Conservation (phyloP, 1,140 invertebrate species). For the Eriocheir sinensis region DNA sequence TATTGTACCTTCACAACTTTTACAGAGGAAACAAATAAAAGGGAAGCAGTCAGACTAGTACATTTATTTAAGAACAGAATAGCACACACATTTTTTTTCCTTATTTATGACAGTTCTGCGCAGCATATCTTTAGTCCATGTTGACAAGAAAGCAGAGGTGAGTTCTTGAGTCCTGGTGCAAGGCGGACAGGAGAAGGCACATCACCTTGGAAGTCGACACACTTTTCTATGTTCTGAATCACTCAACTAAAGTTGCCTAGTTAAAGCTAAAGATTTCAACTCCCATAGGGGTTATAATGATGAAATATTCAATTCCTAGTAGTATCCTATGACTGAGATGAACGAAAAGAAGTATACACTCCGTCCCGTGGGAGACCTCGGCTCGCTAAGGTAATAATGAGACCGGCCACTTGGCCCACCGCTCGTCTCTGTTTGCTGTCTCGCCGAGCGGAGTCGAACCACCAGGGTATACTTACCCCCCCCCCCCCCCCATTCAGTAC, state of each 20-base stretch:
- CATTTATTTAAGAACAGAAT: constrained; percentile 73
- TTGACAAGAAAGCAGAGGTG: constrained; percentile 65
- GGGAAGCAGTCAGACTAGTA: constrained; percentile 26
- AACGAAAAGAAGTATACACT: neutral
- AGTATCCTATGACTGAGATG: constrained; percentile 1
- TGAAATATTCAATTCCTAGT: no score
- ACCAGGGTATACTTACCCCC: no score
- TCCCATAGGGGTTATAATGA: constrained; percentile 55
- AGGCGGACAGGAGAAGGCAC: constrained; percentile 68
- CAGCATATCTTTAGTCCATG: constrained; percentile 45
- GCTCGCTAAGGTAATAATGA: no score
- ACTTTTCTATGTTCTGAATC: constrained; percentile 34
- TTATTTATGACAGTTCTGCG: constrained; percentile 49
- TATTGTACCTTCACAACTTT: no score
- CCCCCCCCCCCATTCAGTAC: no score
- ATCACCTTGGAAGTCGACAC: constrained; percentile 55
- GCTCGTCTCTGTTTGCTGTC: no score
- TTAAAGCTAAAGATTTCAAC: constrained; percentile 45
- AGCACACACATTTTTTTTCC: constrained; percentile 67
- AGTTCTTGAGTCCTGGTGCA: constrained; percentile 65
- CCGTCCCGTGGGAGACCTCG: no score
- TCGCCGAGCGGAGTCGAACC: no score
- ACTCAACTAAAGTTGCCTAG: neutral
- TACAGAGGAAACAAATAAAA: no score
- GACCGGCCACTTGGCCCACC: no score